Base-by-base conservation (phyloP, 2,888 invertebrate species). In the Sipunculus nudus region DNA sequence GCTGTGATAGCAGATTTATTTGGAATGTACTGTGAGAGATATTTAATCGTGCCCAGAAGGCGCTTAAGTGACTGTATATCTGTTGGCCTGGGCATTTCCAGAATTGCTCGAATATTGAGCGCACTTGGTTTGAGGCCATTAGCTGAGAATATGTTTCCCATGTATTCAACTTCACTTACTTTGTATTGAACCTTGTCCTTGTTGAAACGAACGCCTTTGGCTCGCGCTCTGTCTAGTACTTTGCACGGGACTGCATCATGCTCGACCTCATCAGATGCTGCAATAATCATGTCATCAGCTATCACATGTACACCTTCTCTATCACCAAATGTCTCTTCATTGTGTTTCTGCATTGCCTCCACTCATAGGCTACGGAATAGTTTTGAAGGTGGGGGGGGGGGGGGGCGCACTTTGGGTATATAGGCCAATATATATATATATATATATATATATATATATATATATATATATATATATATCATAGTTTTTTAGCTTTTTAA, bases 211-310 rank as follows among this genome's bases (percentile, higher is more conserved):
- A 68, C 43, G 35, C 63, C 59, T 8, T 45, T 43, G 26, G 64
- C 53, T 23, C 46, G 26, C 8, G 61, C 60, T 25, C 58, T 38
- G 41, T 60, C 40, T 46, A 72, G 47, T 8, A 72, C 59, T 45
- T 48, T 61, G 5, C 10, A 5, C n/a, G 68, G 40, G 13, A 56
- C 63, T 5, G 28, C 38, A 54, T 67, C 63, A 57, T 68, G 73
- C 53, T 68, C 68, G 28, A 39, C 23, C 16, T 61, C 62, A 40
- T 57, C 43, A 40, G 32, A 40, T 19, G 50, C 68, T 19, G 62
- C 61, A 21, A 72, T 63, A 28, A 67, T 61, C 47, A 69, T 29
- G 40, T 68, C 63, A 53, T 67, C 66, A 38, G 57, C 48, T 3
- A 69, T 59, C 38, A 65, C 53, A 10, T 41, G 16, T 3, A 62